Base-by-base conservation (phyloP, 2,797 vertebrate species). In the Sebastes cheni region DNA sequence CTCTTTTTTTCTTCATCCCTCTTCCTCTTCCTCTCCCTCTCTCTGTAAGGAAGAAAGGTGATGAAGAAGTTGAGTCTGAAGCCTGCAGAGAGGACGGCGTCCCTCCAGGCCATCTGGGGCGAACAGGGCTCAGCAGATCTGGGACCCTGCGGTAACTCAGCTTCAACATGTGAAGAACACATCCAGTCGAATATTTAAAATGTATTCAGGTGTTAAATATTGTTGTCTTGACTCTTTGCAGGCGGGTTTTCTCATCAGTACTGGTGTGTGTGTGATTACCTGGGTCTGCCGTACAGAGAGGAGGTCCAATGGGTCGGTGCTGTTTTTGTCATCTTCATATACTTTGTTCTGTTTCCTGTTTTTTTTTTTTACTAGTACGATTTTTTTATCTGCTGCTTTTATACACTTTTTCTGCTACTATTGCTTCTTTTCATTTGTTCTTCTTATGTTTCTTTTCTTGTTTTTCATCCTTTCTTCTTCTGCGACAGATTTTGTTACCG, bases 161-260 rank as follows among this genome's bases (percentile, higher is more conserved):
- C 67, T 6, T 36, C 11, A 8, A 7, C 18, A 4, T 10, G 2
- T 16, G 2, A 4, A 22, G 22, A 6, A n/a, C 2, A 2, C 0
- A 3, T n/a, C 2, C 4, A 8, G 20, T 14, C 4, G 4, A 12
- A 11, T 10, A 13, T 68, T 46, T 12, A 1, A 5, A 14, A 12
- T 11, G 46, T 8, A 2, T n/a, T 39, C 2, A 6, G 42, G 27
- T 4, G 5, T 25, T 3, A 11, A 5, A 22, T 0, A 4, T 55
- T 22, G 29, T 18, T 58, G 25, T 60, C 1, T 10, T 67, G 66
- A 23, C 55, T 69, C 4, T 52, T 72, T 66, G 78, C 94, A 99
- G 98, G 98, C 27, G 97, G 98, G 4, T 99, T 99, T 93, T 99
- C 98, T 0, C 97, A 97, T 82, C 98, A 98, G 96, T 99, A 99